A percentile compares a stretch with the other conserved stretches of the same genome.
phyloP scores from a whole-genome alignment of 2,888 invertebrate species.

The Eubasilissa splendida region DNA sequence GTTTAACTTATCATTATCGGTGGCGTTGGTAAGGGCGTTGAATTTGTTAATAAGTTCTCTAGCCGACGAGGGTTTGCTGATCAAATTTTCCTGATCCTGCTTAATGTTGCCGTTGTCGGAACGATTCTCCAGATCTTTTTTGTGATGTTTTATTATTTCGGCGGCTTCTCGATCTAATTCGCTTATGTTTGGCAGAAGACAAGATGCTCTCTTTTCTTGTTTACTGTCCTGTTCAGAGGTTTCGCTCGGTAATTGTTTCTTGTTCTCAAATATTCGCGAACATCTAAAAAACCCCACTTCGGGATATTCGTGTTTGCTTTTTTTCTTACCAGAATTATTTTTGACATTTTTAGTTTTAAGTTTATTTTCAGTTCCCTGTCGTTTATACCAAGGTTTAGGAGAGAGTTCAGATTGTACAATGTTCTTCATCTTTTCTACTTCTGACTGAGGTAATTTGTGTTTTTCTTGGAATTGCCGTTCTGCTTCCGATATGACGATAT shows the following conservation, averaged over 20 bases:
- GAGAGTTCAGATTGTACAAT: slow-evolving; percentile 61
- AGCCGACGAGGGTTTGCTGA: slow-evolving; percentile 54
- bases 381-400: slow-evolving; percentile 79
- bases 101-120: not conserved
- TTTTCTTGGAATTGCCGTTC: slow-evolving; percentile 9
- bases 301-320: slow-evolving; percentile 64
- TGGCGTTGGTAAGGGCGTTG: slow-evolving; percentile 53
- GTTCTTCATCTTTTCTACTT: slow-evolving; percentile 29
- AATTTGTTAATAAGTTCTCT: slow-evolving; percentile 57
- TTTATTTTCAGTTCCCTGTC: slow-evolving; percentile 63
- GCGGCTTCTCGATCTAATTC: slow-evolving; percentile 86
- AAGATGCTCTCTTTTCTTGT: slow-evolving; percentile 74
- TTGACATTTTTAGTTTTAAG: slow-evolving; percentile 61
- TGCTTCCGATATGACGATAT: not conserved
- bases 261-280: slow-evolving; percentile 68
- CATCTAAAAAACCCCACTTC: slow-evolving; percentile 74
- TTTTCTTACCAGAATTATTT: slow-evolving; percentile 64
- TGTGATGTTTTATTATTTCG: slow-evolving; percentile 77
- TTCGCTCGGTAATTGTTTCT: slow-evolving; percentile 61
- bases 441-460: slow-evolving; percentile 19
- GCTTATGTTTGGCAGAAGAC: slow-evolving; percentile 82
- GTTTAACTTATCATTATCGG: slow-evolving; percentile 1
- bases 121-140: slow-evolving; percentile 64
- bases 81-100: not conserved
- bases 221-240: slow-evolving; percentile 62